phyloP scores from a whole-genome alignment of 2,113 vertebrate genomes.

The Onychostoma macrolepis region DNA sequence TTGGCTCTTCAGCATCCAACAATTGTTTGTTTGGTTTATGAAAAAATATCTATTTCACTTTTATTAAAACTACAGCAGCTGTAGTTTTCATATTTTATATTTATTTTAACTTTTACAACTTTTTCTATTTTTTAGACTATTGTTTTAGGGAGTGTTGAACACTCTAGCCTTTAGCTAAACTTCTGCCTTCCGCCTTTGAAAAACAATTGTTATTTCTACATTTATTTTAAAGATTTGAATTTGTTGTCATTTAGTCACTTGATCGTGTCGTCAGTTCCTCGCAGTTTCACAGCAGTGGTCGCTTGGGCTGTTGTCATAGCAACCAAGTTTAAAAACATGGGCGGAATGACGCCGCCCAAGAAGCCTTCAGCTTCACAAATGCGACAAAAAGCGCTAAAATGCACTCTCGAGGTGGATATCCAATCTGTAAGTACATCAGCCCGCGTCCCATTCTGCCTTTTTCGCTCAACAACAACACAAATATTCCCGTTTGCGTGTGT shows the following conservation, averaged over 20 bases:
- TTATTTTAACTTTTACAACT: background rate
- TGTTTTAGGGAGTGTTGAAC: background rate
- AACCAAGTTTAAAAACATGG: slow-evolving; percentile 65
- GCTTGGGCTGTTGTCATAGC: slow-evolving; percentile 64
- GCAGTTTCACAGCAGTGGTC: background rate
- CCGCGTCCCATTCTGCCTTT: background rate
- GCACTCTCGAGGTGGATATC: slow-evolving; percentile 70
- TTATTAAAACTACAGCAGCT: background rate
- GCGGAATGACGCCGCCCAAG: slow-evolving; percentile 56
- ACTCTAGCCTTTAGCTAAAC: background rate
- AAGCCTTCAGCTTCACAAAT: slow-evolving; percentile 34
- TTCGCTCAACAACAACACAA: background rate
- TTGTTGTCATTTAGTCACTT: slow-evolving; percentile 16
- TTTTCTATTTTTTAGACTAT: background rate
- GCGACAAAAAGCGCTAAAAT: slow-evolving; percentile 69
- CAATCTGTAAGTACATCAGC: slow-evolving; percentile 69
- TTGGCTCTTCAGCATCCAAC: background rate
- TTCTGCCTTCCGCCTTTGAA: background rate
- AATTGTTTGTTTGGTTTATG: background rate
- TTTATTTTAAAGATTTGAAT: background rate
- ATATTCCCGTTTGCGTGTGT: background rate
- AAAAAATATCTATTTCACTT: background rate
- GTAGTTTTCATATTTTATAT: background rate
- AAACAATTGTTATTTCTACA: background rate
- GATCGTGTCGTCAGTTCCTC: slow-evolving; percentile 52